Conservation (phyloP, 1,140 invertebrate species). For the Physella acuta region DNA sequence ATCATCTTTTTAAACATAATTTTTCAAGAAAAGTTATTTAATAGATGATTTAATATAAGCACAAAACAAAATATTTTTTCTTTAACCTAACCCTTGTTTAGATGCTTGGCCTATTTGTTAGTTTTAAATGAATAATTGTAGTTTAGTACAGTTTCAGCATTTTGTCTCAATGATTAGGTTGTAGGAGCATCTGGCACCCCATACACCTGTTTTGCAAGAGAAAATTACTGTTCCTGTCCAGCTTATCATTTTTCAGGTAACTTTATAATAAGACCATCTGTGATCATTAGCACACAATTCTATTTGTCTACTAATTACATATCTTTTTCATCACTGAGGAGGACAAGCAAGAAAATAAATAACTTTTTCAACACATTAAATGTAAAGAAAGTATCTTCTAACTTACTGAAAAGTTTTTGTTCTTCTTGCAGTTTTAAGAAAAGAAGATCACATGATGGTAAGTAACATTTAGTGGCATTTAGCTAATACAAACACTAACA, state of each 20-base stretch:
- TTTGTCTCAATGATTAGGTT: conserved; percentile 34
- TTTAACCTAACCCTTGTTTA: neutral
- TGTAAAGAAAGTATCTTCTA: neutral
- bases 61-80: neutral
- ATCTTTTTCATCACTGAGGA: neutral
- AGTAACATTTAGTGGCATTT: too few relatives aligned
- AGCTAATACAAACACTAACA: too few relatives aligned
- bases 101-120: neutral
- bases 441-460: conserved; percentile 46
- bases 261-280: neutral
- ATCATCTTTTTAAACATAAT: neutral
- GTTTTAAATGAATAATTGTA: neutral
- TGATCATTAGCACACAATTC: neutral
- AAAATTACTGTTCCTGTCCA: conserved; percentile 51
- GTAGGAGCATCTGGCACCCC: conserved; percentile 51
- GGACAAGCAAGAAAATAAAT: neutral
- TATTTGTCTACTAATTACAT: neutral
- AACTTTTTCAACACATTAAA: neutral
- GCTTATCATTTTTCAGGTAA: conserved; percentile 49
- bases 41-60: neutral
- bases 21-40: neutral
- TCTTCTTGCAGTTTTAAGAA: conserved; percentile 40
- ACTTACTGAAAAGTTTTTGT: neutral
- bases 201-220: conserved; percentile 43
- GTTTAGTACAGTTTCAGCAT: neutral